phyloP scores from a whole-genome alignment of 1,140 invertebrate species.

The Sitobion miscanthi region DNA sequence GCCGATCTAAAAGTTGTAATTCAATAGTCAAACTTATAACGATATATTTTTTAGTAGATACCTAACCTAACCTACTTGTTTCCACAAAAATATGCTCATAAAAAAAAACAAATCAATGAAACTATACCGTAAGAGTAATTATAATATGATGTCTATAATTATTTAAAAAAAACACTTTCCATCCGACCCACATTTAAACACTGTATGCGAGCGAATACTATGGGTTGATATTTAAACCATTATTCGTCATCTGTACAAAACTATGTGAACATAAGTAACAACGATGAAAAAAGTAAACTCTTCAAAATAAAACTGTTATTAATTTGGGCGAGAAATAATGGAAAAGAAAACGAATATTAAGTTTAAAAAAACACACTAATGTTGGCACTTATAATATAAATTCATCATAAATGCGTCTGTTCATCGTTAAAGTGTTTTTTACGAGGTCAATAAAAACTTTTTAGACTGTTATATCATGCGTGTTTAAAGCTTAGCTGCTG shows the following conservation, averaged over 20 bases:
- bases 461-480: not conserved
- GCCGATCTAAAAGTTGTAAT: not conserved
- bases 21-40: not conserved
- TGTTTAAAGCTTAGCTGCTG: not conserved
- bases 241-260: not conserved
- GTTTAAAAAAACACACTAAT: not conserved
- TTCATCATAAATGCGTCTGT: not conserved
- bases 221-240: not conserved
- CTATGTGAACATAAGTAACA: not conserved
- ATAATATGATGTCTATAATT: not conserved
- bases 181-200: not conserved
- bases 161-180: not conserved
- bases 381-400: no score
- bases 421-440: not conserved
- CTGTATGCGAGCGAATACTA: not conserved
- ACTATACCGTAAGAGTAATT: not conserved
- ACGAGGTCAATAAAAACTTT: not conserved
- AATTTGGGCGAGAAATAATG: not conserved
- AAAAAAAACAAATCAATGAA: not conserved
- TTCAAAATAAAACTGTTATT: not conserved
- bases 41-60: not conserved
- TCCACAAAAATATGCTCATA: no score
- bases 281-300: not conserved
- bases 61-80: no score
- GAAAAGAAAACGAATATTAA: not conserved